phyloP scores from a whole-genome alignment of 2,888 invertebrate genomes.

The Drosophila anceps region DNA sequence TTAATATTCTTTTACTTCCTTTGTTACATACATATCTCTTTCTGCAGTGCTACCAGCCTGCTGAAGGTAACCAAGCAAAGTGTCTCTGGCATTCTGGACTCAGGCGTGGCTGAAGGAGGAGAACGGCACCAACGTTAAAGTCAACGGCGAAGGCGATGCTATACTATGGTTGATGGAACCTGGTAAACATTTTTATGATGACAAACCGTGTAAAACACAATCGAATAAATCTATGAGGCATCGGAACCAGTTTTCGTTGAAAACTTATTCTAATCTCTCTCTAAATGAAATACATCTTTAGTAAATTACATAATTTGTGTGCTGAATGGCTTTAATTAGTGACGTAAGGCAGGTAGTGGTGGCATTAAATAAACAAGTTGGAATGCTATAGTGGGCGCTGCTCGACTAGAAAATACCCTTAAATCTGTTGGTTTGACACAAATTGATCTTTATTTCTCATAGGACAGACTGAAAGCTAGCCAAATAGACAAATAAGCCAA shows the following conservation, averaged over 20 bases:
- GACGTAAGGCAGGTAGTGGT: background rate
- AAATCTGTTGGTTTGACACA: no score
- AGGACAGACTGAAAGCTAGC: no score
- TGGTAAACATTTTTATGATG: conserved; percentile 35
- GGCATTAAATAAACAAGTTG: background rate
- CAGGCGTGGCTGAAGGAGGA: conserved; percentile 61
- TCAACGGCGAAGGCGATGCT: conserved; percentile 56
- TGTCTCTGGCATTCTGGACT: conserved; percentile 63
- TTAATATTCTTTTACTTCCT: background rate
- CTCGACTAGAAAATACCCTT: background rate
- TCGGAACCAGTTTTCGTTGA: conserved; percentile 14
- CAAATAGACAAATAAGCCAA: no score
- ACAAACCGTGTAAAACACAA: background rate
- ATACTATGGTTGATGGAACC: conserved; percentile 39
- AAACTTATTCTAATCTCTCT: background rate
- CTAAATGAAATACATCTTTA: background rate
- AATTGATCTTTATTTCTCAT: no score
- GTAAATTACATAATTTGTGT: background rate
- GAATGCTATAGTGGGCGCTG: background rate
- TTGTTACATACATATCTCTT: background rate
- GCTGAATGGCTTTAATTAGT: background rate
- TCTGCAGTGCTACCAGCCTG: conserved; percentile 53
- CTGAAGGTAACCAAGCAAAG: conserved; percentile 64
- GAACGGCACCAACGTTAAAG: conserved; percentile 60
- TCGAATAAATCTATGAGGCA: conserved; percentile 2